These are phyloP conservation scores for Bedellia somnulentella DNA, from an alignment of 2,888 invertebrate genomes.

Conservation along the genomic window DNA sequence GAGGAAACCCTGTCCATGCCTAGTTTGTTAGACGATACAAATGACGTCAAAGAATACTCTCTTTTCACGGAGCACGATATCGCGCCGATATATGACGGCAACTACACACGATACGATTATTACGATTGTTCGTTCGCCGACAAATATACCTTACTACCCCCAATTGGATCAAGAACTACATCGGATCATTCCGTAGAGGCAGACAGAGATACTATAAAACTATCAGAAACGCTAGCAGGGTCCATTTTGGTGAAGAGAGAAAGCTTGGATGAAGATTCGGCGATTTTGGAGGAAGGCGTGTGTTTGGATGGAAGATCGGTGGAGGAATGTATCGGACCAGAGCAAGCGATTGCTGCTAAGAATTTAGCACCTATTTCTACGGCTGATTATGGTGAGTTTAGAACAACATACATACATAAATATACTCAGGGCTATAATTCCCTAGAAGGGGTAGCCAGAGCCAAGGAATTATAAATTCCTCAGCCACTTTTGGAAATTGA, in stretches of 20 bases:
- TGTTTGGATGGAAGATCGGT: conserved; percentile 12
- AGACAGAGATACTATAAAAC: conserved; percentile 14
- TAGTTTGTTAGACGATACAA: conserved; percentile 25
- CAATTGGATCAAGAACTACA: conserved; percentile 21
- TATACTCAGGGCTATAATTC: no score
- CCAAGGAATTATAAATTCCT: no score
- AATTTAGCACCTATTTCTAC: conserved; percentile 21
- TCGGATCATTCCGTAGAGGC: conserved; percentile 18
- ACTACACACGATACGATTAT: conserved; percentile 30
- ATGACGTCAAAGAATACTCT: no score
- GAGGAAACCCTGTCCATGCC: conserved; percentile 40
- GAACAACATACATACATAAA: no score
- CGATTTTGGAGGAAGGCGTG: conserved; percentile 28
- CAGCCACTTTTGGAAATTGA: no score
- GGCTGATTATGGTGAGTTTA: no score
- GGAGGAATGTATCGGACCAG: conserved; percentile 8
- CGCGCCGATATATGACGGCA: conserved; percentile 26
- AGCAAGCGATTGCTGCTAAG: conserved; percentile 14
- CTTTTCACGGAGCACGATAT: conserved; percentile 11
- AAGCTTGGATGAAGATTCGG: conserved; percentile 15
- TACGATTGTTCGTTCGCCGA: conserved; percentile 27
- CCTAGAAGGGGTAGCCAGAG: no score
- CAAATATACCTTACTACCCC: conserved; percentile 30
- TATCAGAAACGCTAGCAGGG: conserved; percentile 21
- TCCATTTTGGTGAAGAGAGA: conserved; percentile 19